Evolutionary conservation across 1,140 invertebrate species (phyloP).

Genomic region (Paraescarpia echinospica): DNA sequence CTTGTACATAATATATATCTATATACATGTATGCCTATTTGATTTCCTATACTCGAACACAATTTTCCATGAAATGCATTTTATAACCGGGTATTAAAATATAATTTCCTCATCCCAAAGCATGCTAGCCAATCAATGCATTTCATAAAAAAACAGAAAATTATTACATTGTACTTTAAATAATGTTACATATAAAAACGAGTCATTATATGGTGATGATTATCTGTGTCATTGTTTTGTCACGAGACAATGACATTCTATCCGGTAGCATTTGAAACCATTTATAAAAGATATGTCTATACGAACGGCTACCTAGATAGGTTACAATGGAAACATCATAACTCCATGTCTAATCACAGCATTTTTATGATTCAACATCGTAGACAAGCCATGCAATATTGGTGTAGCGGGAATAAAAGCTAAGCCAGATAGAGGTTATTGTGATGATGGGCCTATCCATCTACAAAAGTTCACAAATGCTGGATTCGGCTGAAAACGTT

Average conservation of each 20-base stretch:
- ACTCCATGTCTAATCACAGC: neutral
- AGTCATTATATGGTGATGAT: neutral
- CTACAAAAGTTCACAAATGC: neutral
- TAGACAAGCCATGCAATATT: neutral
- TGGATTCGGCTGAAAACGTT: neutral
- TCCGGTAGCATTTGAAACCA: neutral
- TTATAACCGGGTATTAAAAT: too few species aligned
- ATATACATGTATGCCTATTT: too few species aligned
- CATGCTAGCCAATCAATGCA: neutral
- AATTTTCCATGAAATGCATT: too few species aligned
- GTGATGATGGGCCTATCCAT: neutral
- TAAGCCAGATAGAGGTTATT: neutral
- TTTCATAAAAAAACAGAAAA: too few species aligned
- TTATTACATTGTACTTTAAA: neutral
- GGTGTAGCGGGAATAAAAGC: neutral
- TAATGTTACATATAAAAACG: neutral
- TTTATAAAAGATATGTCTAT: neutral
- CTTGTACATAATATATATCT: too few species aligned
- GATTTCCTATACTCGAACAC: too few species aligned
- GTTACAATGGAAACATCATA: neutral
- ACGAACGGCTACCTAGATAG: neutral
- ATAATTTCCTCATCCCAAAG: neutral
- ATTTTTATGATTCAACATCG: neutral
- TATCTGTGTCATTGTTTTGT: neutral
- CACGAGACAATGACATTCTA: neutral